Evolutionary conservation across 2,797 vertebrate species (phyloP).

Genomic region (Schizopygopsis pylzovi): DNA sequence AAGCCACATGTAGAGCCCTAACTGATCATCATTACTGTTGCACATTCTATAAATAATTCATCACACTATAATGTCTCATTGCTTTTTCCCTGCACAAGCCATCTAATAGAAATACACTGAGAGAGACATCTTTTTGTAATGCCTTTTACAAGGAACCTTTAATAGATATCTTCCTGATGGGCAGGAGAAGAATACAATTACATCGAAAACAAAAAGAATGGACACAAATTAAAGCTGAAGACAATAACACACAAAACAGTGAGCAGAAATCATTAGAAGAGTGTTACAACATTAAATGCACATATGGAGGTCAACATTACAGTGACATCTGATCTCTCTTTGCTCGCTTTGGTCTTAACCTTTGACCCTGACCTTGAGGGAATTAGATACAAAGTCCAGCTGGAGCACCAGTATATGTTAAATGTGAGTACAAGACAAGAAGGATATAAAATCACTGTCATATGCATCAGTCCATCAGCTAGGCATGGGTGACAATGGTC

Average conservation of each 20-base stretch:
- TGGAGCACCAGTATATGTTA: conserved; percentile 19
- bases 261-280: conserved; percentile 17
- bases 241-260: background rate
- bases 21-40: conserved; percentile 32
- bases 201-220: background rate
- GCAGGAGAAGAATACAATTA: background rate
- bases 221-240: conserved; percentile 1
- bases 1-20: conserved; percentile 43
- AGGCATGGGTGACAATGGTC: background rate
- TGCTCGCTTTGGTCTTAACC: conserved; percentile 44
- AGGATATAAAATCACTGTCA: conserved; percentile 8
- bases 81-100: conserved; percentile 6
- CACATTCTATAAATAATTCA: conserved; percentile 50
- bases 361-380: conserved; percentile 60
- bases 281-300: background rate
- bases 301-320: conserved; percentile 42
- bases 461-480: background rate
- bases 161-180: background rate
- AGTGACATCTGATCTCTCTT: conserved; percentile 28
- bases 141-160: background rate
- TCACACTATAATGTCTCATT: conserved; percentile 1
- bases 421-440: conserved; percentile 34
- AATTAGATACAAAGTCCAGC: conserved; percentile 31
- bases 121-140: background rate
- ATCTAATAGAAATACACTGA: background rate